A percentile compares a stretch with the other conserved stretches of the same genome.
Conservation (phyloP, 2,888 invertebrate species). For the Mesorhabditis spiculigera region DNA sequence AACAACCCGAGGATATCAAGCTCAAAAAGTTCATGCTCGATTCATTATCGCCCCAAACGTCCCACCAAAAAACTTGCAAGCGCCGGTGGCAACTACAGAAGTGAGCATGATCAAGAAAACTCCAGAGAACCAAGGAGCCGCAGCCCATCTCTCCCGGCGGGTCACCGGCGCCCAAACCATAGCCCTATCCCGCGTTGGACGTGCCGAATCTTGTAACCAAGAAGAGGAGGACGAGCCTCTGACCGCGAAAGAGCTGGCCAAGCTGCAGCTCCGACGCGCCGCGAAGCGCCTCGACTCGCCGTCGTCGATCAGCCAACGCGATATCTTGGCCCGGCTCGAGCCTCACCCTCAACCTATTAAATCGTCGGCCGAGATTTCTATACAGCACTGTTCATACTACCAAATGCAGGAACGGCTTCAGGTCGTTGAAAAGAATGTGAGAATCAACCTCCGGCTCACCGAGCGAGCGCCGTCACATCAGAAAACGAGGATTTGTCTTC, state of each 20-base stretch:
- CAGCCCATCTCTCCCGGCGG: too few relatives aligned
- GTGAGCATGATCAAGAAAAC: too few relatives aligned
- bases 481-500: constrained; percentile 22
- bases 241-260: constrained; percentile 3
- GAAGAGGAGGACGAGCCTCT: background rate
- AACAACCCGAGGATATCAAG: too few relatives aligned
- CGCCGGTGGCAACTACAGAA: too few relatives aligned
- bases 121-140: too few relatives aligned
- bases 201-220: background rate
- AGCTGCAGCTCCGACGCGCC: background rate
- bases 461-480: constrained; percentile 37
- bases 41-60: too few relatives aligned
- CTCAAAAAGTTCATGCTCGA: too few relatives aligned
- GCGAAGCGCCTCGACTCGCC: background rate
- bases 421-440: constrained; percentile 43
- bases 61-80: too few relatives aligned
- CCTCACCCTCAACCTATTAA: background rate
- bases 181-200: too few relatives aligned
- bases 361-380: constrained; percentile 45
- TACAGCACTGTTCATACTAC: constrained; percentile 55
- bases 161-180: too few relatives aligned
- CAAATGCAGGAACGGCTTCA: constrained; percentile 23
- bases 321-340: background rate
- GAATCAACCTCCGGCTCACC: constrained; percentile 50
- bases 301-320: background rate